Percentiles rank a stretch among this genome's conserved stretches.
phyloP scores from a whole-genome alignment of 2,113 vertebrate species.

The Albula goreensis region DNA sequence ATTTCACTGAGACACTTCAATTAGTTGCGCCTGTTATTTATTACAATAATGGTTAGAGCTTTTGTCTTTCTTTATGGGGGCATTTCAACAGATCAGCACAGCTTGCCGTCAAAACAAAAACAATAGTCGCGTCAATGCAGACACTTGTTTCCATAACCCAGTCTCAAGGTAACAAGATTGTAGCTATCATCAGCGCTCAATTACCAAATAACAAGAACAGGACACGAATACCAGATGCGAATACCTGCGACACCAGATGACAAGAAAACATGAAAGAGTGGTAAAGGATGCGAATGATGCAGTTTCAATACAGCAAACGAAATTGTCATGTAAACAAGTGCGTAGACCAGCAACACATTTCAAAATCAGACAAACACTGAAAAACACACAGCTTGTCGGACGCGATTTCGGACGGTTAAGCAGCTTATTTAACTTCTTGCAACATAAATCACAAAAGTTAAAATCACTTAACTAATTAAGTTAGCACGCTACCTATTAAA shows the following conservation, averaged over 20 bases:
- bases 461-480: neutral
- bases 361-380: neutral
- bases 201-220: neutral
- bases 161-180: neutral
- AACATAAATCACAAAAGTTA: neutral
- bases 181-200: neutral
- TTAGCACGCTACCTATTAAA: neutral
- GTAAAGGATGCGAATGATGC: neutral
- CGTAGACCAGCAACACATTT: neutral
- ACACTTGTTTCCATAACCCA: neutral
- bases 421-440: neutral
- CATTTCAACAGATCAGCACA: neutral
- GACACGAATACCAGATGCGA: neutral
- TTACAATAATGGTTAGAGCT: neutral
- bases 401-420: neutral
- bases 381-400: neutral
- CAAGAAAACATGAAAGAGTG: neutral
- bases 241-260: neutral
- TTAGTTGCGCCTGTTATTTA: neutral
- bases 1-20: neutral
- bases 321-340: neutral
- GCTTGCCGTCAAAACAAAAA: slow-evolving; percentile 12
- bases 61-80: neutral
- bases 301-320: neutral
- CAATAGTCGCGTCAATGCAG: neutral